phyloP scores from a whole-genome alignment of 1,140 invertebrate genomes.

The Rhagoletis zephyria region DNA sequence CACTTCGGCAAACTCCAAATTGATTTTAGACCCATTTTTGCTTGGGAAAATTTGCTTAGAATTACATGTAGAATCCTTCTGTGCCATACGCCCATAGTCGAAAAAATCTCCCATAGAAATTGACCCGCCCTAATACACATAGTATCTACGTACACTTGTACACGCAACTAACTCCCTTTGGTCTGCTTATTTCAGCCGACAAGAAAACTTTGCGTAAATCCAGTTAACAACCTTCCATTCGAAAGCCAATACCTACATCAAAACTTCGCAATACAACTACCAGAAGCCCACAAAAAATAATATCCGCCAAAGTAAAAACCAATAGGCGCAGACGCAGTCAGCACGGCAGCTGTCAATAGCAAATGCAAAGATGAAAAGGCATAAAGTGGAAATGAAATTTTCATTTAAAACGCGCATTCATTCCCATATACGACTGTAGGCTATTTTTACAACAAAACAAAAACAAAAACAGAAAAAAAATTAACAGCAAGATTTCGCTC shows the following conservation, averaged over 20 bases:
- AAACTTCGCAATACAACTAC: not conserved
- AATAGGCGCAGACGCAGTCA: not conserved
- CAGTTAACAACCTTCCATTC: not conserved
- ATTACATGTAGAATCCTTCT: no score
- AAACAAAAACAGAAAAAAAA: constrained; percentile 2
- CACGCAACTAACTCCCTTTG: no score
- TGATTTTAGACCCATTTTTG: no score
- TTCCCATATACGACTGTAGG: not conserved
- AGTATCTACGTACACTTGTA: no score
- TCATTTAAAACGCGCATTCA: not conserved
- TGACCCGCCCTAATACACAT: no score
- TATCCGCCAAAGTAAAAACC: not conserved
- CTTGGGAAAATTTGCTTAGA: no score
- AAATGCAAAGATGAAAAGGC: not conserved
- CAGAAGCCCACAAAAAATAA: not conserved
- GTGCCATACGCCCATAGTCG: no score
- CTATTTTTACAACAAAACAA: not conserved
- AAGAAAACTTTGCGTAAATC: not conserved
- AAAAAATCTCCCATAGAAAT: no score
- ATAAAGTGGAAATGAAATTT: not conserved
- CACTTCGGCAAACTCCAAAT: no score
- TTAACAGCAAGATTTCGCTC: not conserved
- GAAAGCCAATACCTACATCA: not conserved
- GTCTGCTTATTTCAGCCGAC: no score
- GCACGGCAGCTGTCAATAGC: not conserved